phyloP scores from a whole-genome alignment of 1,140 invertebrate species.

The Muscidifurax raptorellus region DNA sequence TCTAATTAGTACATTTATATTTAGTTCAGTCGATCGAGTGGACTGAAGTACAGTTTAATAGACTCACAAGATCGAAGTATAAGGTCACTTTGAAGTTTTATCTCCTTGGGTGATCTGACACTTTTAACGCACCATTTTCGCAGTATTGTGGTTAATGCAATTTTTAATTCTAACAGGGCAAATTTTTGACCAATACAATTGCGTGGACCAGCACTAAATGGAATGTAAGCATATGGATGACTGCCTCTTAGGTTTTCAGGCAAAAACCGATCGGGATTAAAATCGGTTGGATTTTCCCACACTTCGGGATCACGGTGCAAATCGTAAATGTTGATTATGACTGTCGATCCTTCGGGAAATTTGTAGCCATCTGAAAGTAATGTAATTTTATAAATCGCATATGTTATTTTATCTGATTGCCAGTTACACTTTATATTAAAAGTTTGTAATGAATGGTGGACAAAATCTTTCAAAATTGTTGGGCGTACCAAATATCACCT shows the following conservation, averaged over 20 bases:
- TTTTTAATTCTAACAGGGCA: slow-evolving; percentile 76
- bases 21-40: no score
- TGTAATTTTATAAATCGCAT: slow-evolving; percentile 14
- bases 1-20: no score
- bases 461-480: slow-evolving; percentile 52
- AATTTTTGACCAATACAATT: slow-evolving; percentile 80
- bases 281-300: slow-evolving; percentile 78
- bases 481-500: slow-evolving; percentile 76
- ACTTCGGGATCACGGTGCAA: slow-evolving; percentile 78
- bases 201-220: slow-evolving; percentile 78
- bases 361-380: slow-evolving; percentile 51
- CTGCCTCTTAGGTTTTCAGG: slow-evolving; percentile 70
- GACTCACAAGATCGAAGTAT: slow-evolving; percentile 60
- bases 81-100: slow-evolving; percentile 56
- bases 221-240: slow-evolving; percentile 75
- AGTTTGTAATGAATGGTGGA: background rate
- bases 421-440: no score
- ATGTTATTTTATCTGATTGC: no score
- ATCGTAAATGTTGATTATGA: slow-evolving; percentile 70
- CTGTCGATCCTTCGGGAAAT: slow-evolving; percentile 70
- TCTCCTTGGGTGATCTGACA: slow-evolving; percentile 59
- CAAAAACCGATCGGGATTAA: slow-evolving; percentile 80
- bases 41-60: background rate
- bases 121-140: slow-evolving; percentile 76
- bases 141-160: slow-evolving; percentile 74